Base-by-base conservation (phyloP, 2,888 invertebrate genomes). In the Pemphredon lugubris region DNA sequence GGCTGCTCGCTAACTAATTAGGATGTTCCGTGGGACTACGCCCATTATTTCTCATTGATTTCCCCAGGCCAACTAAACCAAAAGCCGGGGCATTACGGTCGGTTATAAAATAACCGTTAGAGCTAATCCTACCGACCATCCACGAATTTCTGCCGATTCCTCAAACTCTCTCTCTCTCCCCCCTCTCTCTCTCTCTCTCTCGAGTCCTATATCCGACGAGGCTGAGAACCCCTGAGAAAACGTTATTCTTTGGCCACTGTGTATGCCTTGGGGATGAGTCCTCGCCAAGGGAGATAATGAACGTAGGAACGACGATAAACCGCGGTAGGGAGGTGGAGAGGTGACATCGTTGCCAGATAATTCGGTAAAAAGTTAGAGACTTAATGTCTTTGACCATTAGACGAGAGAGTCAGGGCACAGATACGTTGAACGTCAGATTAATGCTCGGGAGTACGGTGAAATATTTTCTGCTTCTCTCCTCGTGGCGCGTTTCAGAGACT, bases 181-280 rank as follows among this genome's bases (percentile, higher is more conserved):
- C n/a, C n/a, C n/a, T n/a, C n/a, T n/a, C n/a, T n/a, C n/a, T n/a
- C n/a, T n/a, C n/a, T n/a, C n/a, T n/a, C n/a, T n/a, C n/a, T n/a
- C n/a, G n/a, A n/a, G n/a, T n/a, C n/a, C n/a, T n/a, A n/a, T n/a
- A n/a, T n/a, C n/a, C n/a, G n/a, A 7, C 1, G 2, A 2, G 2
- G 9, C 2, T 55, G 54, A 66, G 55, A 67, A 57, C 55, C 63
- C 7, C 66, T 72, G 65, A 21, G 18, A 50, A 23, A 30, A 20
- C 20, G 23, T 57, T n/a, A 45, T 21, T 59, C 45, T 42, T 51
- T 30, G 51, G 61, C n/a, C 40, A 16, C 16, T 73, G 64, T 73
- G 64, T 73, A 53, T 73, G 63, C 58, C 59, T 73, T 66, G 64
- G 67, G 68, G 75, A 75, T 75, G 75, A 75, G 67, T 75, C 70